Evolutionary conservation across 2,113 vertebrate species (phyloP).

Genomic region (Hippopotamus amphibius): DNA sequence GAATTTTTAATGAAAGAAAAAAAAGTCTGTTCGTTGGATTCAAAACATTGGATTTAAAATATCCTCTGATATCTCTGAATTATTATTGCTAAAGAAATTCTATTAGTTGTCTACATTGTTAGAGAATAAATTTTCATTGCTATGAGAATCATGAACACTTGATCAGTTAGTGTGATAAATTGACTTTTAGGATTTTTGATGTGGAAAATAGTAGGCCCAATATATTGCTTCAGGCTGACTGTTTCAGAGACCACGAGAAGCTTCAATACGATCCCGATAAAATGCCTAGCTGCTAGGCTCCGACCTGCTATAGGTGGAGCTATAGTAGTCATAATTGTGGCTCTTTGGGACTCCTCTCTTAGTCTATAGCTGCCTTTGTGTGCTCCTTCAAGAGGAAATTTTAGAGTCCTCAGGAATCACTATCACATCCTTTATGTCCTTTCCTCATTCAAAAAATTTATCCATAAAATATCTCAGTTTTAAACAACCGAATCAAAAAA

Average conservation of each 20-base stretch:
- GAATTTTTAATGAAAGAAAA: constrained; percentile 19
- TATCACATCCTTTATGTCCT: background rate
- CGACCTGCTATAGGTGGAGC: no score
- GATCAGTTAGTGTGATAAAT: background rate
- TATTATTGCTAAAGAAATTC: background rate
- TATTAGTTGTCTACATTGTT: background rate
- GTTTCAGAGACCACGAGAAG: background rate
- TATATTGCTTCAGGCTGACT: constrained; percentile 9
- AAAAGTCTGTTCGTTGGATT: background rate
- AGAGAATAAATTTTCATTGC: background rate
- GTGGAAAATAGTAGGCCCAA: background rate
- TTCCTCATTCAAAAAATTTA: background rate
- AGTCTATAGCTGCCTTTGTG: background rate
- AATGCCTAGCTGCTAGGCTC: background rate
- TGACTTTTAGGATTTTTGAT: background rate
- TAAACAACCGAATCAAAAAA: no score
- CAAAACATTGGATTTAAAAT: background rate
- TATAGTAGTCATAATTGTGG: background rate
- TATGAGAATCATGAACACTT: background rate
- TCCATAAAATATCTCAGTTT: background rate
- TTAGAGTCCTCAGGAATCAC: background rate
- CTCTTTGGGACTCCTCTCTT: background rate
- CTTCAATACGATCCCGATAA: background rate
- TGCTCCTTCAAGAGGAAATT: background rate
- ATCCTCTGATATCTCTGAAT: background rate